phyloP scores from a whole-genome alignment of 2,113 vertebrate species.

The Riparia riparia region DNA sequence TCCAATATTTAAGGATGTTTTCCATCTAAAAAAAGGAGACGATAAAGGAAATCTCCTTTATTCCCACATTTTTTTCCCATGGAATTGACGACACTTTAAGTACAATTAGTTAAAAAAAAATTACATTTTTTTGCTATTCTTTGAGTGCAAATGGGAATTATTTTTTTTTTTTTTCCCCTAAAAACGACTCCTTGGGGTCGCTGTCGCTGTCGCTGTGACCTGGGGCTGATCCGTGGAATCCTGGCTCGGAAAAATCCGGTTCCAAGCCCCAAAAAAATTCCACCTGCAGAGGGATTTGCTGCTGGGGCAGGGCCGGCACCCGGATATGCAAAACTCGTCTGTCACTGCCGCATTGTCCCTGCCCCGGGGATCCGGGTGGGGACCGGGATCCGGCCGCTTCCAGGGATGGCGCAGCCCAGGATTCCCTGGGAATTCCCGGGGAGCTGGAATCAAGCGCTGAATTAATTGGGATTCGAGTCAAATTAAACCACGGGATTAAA shows the following conservation, averaged over 20 bases:
- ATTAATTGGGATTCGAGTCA: too few relatives aligned
- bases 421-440: not conserved
- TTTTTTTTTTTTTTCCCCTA: not conserved
- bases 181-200: not conserved
- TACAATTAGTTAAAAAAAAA: fast-evolving
- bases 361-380: not conserved
- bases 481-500: too few relatives aligned
- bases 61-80: not conserved
- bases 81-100: not conserved
- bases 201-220: fast-evolving
- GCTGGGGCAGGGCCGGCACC: not conserved
- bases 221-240: fast-evolving
- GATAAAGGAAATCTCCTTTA: not conserved
- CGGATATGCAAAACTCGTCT: conserved; percentile 47
- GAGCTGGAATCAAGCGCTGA: not conserved
- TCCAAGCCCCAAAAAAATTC: fast-evolving
- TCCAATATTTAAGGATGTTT: not conserved
- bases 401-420: not conserved
- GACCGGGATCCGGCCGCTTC: fast-evolving
- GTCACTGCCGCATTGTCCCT: not conserved
- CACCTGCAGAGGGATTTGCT: fast-evolving
- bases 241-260: fast-evolving
- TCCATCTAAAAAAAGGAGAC: not conserved
- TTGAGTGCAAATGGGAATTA: not conserved
- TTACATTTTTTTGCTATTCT: fast-evolving